A percentile compares a stretch with the other conserved stretches of the same genome.
These are phyloP conservation scores for Gonioctena quinquepunctata DNA, from an alignment of 1,140 invertebrate species.

Conservation along the genomic window DNA sequence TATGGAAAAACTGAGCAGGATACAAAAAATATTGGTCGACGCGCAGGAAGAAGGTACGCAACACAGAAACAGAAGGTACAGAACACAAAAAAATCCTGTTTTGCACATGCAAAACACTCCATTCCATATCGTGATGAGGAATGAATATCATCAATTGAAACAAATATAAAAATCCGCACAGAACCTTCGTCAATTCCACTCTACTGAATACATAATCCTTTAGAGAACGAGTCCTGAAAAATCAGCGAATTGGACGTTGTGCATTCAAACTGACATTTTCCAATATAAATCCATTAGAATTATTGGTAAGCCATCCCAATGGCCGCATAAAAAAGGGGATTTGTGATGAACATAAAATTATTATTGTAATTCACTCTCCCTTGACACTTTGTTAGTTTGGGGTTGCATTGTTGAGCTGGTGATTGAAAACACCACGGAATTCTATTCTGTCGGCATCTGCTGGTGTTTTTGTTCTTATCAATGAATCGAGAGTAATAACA, in stretches of 20 bases:
- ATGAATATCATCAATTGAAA: not conserved
- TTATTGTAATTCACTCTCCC: conserved; percentile 1
- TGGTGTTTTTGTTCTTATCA: too few species aligned
- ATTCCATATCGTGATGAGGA: too few species aligned
- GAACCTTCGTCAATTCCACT: not conserved
- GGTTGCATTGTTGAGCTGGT: not conserved
- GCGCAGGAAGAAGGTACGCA: too few species aligned
- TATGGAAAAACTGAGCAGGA: too few species aligned
- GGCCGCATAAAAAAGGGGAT: not conserved
- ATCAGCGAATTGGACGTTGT: not conserved
- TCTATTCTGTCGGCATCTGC: not conserved
- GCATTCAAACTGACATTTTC: not conserved
- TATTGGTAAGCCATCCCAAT: not conserved
- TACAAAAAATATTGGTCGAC: too few species aligned
- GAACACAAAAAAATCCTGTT: too few species aligned
- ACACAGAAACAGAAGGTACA: too few species aligned
- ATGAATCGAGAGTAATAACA: too few species aligned
- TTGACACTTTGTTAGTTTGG: not conserved
- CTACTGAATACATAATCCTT: not conserved
- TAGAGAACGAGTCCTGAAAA: not conserved
- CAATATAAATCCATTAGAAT: not conserved
- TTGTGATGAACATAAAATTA: conserved; percentile 1
- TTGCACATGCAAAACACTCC: too few species aligned
- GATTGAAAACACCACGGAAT: not conserved
- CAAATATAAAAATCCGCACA: not conserved